Conservation (phyloP, 2,888 invertebrate genomes). For the Trypoxylon attenuatum region DNA sequence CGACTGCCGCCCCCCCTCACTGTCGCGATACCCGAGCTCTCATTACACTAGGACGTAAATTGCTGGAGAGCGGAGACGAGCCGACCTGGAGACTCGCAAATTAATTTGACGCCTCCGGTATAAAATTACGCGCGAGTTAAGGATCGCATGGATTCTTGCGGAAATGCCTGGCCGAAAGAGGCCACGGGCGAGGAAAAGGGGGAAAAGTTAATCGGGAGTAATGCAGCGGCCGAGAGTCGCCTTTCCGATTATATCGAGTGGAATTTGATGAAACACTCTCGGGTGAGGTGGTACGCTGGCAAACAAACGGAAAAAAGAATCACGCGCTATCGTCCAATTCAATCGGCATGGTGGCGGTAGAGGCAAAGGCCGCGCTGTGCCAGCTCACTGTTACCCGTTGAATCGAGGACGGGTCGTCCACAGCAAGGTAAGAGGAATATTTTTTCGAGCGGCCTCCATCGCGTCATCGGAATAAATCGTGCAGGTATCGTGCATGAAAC, state of each 20-base stretch:
- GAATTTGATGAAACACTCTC: background rate
- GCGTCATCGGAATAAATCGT: conserved; percentile 43
- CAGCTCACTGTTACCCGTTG: background rate
- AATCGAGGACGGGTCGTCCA: conserved; percentile 17
- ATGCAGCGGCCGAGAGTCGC: background rate
- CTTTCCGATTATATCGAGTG: background rate
- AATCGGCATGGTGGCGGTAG: no score
- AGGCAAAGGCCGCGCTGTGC: background rate
- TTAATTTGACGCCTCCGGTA: conserved; percentile 14
- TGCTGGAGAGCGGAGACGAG: background rate
- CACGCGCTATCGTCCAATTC: background rate
- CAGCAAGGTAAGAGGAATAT: conserved; percentile 10
- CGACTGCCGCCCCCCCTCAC: background rate
- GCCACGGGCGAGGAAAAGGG: background rate
- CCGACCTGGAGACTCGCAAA: conserved; percentile 4
- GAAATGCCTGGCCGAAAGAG: background rate
- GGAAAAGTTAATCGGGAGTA: background rate
- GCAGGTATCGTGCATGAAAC: conserved; percentile 38
- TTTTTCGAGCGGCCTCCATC: conserved; percentile 29
- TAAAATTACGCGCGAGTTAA: background rate
- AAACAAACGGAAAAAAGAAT: conserved; percentile 7
- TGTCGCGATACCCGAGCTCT: conserved; percentile 27
- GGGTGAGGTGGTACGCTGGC: conserved; percentile 5
- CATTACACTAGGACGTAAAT: conserved; percentile 16
- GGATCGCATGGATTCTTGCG: conserved; percentile 3